Evolutionary conservation across 2,113 vertebrate genomes (phyloP).

Genomic region (Plecotus auritus): DNA sequence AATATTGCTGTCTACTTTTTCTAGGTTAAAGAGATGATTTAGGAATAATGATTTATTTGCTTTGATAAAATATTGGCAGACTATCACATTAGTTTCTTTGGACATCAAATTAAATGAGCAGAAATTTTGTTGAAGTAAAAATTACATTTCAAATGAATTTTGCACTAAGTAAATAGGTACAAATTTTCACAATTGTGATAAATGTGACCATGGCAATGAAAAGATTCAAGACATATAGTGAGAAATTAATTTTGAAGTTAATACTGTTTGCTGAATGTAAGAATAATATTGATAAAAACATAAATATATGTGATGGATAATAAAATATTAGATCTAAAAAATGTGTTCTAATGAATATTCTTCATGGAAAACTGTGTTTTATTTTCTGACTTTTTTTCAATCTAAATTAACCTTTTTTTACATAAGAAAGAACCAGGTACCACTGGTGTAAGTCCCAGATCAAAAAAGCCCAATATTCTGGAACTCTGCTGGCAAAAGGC

Average conservation of each 20-base stretch:
- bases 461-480: not conserved
- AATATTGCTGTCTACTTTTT: not conserved
- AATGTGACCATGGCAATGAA: not conserved
- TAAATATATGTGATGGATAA: not conserved
- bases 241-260: not conserved
- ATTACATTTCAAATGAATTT: not conserved
- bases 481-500: not conserved
- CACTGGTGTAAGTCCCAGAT: not conserved
- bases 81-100: not conserved
- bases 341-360: not conserved
- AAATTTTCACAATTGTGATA: not conserved
- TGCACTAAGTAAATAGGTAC: not conserved
- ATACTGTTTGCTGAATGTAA: not conserved
- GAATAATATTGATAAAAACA: not conserved
- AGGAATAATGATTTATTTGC: not conserved
- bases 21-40: not conserved
- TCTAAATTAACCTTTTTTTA: not conserved
- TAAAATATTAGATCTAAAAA: not conserved
- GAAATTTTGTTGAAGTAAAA: not conserved
- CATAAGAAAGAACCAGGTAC: not conserved
- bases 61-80: not conserved
- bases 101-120: not conserved
- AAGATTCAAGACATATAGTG: not conserved
- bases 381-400: not conserved
- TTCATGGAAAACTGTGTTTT: not conserved